phyloP scores from a whole-genome alignment of 2,888 invertebrate species.

The Heliothis peltigera region DNA sequence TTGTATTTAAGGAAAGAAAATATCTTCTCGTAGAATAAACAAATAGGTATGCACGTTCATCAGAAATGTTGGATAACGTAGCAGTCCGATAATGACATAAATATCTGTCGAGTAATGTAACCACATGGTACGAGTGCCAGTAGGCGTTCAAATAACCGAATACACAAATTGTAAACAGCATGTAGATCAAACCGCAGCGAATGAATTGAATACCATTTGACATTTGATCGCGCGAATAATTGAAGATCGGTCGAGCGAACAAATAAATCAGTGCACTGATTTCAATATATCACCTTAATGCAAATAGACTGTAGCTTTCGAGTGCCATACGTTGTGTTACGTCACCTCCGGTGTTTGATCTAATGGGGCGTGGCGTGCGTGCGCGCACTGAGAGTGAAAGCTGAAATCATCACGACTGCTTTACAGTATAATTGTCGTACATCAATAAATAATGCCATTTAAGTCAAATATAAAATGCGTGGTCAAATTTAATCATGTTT shows the following conservation, averaged over 20 bases:
- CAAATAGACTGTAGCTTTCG: conserved; percentile 66
- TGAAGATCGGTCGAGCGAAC: conserved; percentile 57
- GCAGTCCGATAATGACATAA: no score
- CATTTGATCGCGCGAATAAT: conserved; percentile 55
- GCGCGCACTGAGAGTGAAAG: conserved; percentile 82
- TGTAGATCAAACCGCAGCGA: conserved; percentile 36
- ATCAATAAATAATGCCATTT: conserved; percentile 64
- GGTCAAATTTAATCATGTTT: not conserved
- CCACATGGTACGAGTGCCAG: conserved; percentile 35
- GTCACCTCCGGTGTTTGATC: conserved; percentile 61
- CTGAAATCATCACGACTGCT: conserved; percentile 77
- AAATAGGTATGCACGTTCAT: no score
- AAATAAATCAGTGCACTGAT: conserved; percentile 62
- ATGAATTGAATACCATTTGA: conserved; percentile 47
- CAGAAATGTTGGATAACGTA: no score
- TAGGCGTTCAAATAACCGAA: conserved; percentile 22
- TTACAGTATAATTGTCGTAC: conserved; percentile 72
- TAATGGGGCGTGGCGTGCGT: conserved; percentile 69
- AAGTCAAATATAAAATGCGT: conserved; percentile 32
- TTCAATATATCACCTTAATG: conserved; percentile 60
- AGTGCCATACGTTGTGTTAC: conserved; percentile 67
- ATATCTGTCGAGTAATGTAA: conserved; percentile 1
- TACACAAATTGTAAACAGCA: conserved; percentile 30
- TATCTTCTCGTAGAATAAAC: no score
- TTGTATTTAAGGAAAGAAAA: no score